Evolutionary conservation across 2,888 invertebrate genomes (phyloP).

Genomic region (Hemicrepidius hirtus): DNA sequence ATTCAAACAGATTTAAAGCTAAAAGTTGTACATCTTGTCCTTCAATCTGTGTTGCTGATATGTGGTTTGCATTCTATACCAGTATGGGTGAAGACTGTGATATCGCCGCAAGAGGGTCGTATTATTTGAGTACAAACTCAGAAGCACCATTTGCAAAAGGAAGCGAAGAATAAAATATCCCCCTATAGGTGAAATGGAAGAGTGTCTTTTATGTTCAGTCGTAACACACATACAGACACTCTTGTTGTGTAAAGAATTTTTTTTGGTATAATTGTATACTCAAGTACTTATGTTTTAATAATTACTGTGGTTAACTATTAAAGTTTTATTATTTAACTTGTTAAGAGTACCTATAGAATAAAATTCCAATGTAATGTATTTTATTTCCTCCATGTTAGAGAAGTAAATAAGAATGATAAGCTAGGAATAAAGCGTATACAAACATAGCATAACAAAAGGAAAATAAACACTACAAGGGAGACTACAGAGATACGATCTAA

Average conservation of each 20-base stretch:
- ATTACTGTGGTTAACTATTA: too few species aligned
- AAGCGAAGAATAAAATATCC: too few species aligned
- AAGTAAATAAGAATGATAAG: constrained; percentile 1
- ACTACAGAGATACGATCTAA: constrained; percentile 13
- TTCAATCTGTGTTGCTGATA: background rate
- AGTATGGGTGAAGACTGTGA: constrained; percentile 26
- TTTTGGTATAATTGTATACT: too few species aligned
- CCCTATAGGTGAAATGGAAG: too few species aligned
- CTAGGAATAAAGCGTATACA: background rate
- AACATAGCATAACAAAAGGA: constrained; percentile 2
- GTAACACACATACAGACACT: too few species aligned
- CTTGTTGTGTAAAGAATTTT: too few species aligned
- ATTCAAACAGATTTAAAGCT: constrained; percentile 7
- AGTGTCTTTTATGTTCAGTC: too few species aligned
- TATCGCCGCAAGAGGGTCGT: background rate
- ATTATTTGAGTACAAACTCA: background rate
- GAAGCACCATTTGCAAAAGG: constrained; percentile 7
- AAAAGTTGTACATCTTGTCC: constrained; percentile 18
- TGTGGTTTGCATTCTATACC: background rate
- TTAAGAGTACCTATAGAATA: too few species aligned
- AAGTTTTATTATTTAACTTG: too few species aligned
- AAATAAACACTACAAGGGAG: constrained; percentile 8
- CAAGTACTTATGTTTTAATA: too few species aligned
- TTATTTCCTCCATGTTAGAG: too few species aligned
- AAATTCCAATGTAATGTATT: too few species aligned